These are phyloP conservation scores for Puffinus mauretanicus DNA, from an alignment of 2,113 vertebrate genomes.

Conservation along the genomic window DNA sequence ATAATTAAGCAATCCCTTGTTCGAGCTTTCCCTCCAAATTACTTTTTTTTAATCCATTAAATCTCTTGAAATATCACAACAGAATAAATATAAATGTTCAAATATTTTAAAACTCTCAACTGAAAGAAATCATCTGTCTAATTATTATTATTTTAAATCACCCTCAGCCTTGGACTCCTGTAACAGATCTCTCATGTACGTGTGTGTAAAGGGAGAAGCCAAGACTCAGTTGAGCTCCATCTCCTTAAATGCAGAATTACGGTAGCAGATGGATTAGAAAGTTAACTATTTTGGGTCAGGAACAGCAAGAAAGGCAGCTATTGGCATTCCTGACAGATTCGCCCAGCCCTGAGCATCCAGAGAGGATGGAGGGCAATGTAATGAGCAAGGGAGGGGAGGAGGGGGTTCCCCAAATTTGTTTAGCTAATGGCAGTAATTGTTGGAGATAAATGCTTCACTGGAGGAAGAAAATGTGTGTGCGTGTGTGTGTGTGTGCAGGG, in stretches of 20 bases:
- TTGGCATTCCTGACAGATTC: neutral
- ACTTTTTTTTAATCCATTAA: neutral
- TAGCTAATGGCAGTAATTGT: neutral
- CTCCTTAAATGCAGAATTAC: slow-evolving; percentile 6
- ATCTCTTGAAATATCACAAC: neutral
- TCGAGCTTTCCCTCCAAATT: neutral
- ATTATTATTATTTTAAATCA: neutral
- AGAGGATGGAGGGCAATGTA: neutral
- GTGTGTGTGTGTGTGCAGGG: neutral
- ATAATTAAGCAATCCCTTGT: neutral
- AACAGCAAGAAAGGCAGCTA: neutral
- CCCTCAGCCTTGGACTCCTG: neutral
- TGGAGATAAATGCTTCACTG: neutral
- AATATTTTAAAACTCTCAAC: neutral
- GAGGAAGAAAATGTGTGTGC: neutral
- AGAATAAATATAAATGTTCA: neutral
- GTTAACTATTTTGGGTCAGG: neutral
- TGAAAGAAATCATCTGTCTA: neutral
- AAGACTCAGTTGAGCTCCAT: neutral
- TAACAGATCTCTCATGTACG: neutral
- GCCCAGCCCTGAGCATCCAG: neutral
- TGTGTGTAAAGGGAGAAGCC: neutral
- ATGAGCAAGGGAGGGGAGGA: neutral
- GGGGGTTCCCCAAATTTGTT: neutral
- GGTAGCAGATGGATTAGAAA: neutral